Conservation (phyloP, 2,797 vertebrate species). For the Harpagifer antarcticus region DNA sequence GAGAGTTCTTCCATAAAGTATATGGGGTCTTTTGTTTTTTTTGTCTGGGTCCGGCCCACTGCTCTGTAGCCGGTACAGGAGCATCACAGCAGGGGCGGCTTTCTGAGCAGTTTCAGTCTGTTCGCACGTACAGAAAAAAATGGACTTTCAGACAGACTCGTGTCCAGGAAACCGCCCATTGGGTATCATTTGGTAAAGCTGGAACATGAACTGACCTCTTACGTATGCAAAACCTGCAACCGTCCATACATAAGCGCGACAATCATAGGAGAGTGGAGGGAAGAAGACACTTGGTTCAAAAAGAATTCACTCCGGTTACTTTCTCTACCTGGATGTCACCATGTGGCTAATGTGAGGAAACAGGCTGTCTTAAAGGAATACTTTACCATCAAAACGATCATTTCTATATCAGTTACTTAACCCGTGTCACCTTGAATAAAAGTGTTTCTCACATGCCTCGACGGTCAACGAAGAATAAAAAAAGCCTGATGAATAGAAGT, state of each 20-base stretch:
- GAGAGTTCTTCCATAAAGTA: constrained; percentile 72
- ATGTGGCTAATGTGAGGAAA: constrained; percentile 37
- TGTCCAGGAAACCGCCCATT: constrained; percentile 34
- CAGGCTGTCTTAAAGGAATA: background rate
- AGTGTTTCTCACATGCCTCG: no score
- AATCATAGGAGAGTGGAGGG: constrained; percentile 64
- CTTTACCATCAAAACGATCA: no score
- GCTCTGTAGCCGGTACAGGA: constrained; percentile 89
- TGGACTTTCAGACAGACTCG: background rate
- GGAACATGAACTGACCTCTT: constrained; percentile 65
- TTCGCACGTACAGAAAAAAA: constrained; percentile 24
- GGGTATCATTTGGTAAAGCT: constrained; percentile 73
- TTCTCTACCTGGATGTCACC: constrained; percentile 35
- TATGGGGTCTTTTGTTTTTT: constrained; percentile 67
- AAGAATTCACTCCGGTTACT: constrained; percentile 64
- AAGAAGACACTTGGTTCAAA: constrained; percentile 71
- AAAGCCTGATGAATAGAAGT: no score
- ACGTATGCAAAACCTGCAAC: constrained; percentile 50
- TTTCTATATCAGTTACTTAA: no score
- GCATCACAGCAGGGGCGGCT: constrained; percentile 59
- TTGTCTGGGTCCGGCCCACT: constrained; percentile 89
- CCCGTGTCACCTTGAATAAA: no score
- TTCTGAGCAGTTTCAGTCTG: constrained; percentile 53
- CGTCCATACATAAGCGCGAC: constrained; percentile 59
- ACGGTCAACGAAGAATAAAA: no score